Percentiles rank a stretch among this genome's conserved stretches.
Conservation (phyloP, 2,888 invertebrate species). For the Tuberolachnus salignus region DNA sequence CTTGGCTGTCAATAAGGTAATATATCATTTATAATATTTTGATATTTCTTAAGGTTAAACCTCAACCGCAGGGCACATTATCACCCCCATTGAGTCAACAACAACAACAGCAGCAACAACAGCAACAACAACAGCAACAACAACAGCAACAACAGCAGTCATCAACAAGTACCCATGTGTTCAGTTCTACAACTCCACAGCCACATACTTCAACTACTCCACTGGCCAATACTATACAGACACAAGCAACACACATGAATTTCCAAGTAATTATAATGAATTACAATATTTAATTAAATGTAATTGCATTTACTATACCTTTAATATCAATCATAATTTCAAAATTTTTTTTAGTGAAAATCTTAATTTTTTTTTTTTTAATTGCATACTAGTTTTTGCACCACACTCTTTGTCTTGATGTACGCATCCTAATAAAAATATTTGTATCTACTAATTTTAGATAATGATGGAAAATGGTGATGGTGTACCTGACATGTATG, state of each 20-base stretch:
- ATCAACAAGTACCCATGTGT: conserved; percentile 46
- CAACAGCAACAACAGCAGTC: conserved; percentile 38
- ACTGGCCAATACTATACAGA: conserved; percentile 44
- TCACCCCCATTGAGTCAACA: conserved; percentile 51
- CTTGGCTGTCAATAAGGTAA: conserved; percentile 41
- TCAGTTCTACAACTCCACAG: conserved; percentile 51
- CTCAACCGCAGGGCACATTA: conserved; percentile 55
- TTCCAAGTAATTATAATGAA: conserved; percentile 39
- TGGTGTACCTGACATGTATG: conserved; percentile 48
- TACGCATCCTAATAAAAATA: not conserved
- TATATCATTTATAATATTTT: conserved; percentile 50
- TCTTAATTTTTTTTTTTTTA: not conserved
- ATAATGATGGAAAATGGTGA: conserved; percentile 50
- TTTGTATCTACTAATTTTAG: not conserved
- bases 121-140: conserved; percentile 8
- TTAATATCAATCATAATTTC: not conserved
- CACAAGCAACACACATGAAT: conserved; percentile 53
- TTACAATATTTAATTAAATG: not conserved
- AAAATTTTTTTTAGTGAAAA: too few relatives aligned
- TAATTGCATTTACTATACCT: not conserved
- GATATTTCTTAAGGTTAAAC: conserved; percentile 55
- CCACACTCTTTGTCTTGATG: not conserved
- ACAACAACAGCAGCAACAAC: conserved; percentile 11
- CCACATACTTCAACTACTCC: conserved; percentile 52
- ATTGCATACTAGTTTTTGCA: not conserved